Percentiles rank a stretch among this genome's conserved stretches.
Evolutionary conservation across 2,888 invertebrate genomes (phyloP).

Genomic region (Horisme vitalbata): DNA sequence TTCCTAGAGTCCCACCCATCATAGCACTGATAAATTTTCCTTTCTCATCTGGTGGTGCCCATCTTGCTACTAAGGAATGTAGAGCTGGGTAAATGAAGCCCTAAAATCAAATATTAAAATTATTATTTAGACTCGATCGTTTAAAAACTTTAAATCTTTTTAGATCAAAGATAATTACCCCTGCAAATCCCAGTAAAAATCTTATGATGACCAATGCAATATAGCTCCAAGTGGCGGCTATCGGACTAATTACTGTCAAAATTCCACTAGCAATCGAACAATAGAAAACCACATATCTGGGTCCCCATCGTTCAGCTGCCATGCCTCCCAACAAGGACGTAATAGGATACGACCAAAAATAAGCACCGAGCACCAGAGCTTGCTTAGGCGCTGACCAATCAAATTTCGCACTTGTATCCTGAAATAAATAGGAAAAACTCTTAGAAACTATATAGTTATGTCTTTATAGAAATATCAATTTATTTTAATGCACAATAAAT

Average conservation of each 20-base stretch:
- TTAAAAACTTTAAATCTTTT: too few relatives aligned
- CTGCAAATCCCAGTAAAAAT: conserved; percentile 84
- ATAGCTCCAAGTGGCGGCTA: conserved; percentile 82
- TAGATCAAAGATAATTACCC: conserved; percentile 62
- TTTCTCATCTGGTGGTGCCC: conserved; percentile 89
- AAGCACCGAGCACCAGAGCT: conserved; percentile 85
- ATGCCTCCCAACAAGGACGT: conserved; percentile 86
- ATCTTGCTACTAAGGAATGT: conserved; percentile 86
- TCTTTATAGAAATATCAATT: too few relatives aligned
- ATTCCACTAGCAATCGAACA: conserved; percentile 75
- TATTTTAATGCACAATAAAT: too few relatives aligned
- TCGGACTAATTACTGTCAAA: conserved; percentile 84
- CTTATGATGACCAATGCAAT: conserved; percentile 81
- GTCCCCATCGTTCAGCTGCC: conserved; percentile 86
- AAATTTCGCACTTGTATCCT: conserved; percentile 51
- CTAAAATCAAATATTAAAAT: conserved; percentile 47
- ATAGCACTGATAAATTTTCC: conserved; percentile 88
- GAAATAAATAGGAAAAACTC: neutral
- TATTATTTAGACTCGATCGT: neutral
- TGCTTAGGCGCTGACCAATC: conserved; percentile 85
- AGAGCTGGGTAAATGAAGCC: conserved; percentile 85
- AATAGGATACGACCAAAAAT: conserved; percentile 87
- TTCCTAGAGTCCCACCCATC: conserved; percentile 89
- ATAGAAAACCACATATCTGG: conserved; percentile 82
- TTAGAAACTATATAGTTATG: too few relatives aligned